Evolutionary conservation across 1,140 invertebrate genomes (phyloP).

Genomic region (Hyposmocoma kahamanoa): DNA sequence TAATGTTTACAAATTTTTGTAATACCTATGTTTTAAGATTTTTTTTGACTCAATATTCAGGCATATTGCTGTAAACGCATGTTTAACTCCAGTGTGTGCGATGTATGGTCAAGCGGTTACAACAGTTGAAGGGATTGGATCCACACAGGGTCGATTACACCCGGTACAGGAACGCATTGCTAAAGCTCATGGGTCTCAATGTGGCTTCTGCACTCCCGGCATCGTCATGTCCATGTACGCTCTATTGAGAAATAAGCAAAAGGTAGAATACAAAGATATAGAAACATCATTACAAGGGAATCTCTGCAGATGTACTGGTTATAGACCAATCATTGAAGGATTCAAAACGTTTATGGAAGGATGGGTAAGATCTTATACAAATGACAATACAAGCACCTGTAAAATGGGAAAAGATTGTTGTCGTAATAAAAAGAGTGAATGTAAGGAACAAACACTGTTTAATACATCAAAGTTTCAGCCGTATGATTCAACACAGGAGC

Average conservation of each 20-base stretch:
- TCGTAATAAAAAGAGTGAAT: slow-evolving; percentile 28
- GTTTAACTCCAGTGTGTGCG: slow-evolving; percentile 87
- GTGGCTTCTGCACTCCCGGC: slow-evolving; percentile 94
- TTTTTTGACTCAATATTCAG: slow-evolving; percentile 66
- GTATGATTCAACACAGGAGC: slow-evolving; percentile 89
- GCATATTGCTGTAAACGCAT: slow-evolving; percentile 92
- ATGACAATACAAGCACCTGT: slow-evolving; percentile 21
- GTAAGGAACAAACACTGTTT: slow-evolving; percentile 49
- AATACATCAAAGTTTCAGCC: slow-evolving; percentile 80
- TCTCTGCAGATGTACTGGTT: slow-evolving; percentile 93
- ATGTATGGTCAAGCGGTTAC: slow-evolving; percentile 90
- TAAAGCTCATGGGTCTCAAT: slow-evolving; percentile 92
- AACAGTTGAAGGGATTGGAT: slow-evolving; percentile 92
- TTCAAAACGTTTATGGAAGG: slow-evolving; percentile 88
- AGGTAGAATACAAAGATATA: slow-evolving; percentile 79
- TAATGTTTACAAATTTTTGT: no score
- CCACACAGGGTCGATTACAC: slow-evolving; percentile 81
- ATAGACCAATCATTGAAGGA: slow-evolving; percentile 92
- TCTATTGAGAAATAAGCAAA: slow-evolving; percentile 78
- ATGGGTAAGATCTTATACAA: slow-evolving; percentile 72
- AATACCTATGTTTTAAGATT: no score
- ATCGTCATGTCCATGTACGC: slow-evolving; percentile 97
- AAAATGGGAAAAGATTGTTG: slow-evolving; percentile 55
- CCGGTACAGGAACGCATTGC: slow-evolving; percentile 91
- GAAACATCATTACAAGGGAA: slow-evolving; percentile 92